Evolutionary conservation across 2,113 vertebrate species (phyloP).

Genomic region (Pelobates fuscus): DNA sequence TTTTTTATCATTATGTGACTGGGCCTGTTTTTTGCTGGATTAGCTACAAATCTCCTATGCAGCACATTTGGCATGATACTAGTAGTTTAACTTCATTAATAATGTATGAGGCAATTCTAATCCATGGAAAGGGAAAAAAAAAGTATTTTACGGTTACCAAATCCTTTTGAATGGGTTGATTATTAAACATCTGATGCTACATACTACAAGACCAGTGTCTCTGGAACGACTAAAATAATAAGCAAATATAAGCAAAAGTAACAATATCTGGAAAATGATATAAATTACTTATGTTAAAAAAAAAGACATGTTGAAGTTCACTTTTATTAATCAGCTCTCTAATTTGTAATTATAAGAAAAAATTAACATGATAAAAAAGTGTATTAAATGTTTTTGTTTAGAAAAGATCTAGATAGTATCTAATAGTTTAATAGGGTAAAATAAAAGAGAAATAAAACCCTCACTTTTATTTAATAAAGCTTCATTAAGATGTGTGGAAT

Average conservation of each 20-base stretch:
- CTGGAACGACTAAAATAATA: too few relatives aligned
- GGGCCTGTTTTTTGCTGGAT: constrained; percentile 99
- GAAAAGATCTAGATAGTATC: too few relatives aligned
- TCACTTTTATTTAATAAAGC: background rate
- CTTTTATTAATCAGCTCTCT: too few relatives aligned
- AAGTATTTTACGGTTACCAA: constrained; percentile 68
- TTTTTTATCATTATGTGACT: constrained; percentile 98
- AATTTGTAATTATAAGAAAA: too few relatives aligned
- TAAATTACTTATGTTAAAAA: too few relatives aligned
- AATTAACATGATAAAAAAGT: too few relatives aligned
- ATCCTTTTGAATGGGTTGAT: constrained; percentile 73
- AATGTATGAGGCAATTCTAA: constrained; percentile 99
- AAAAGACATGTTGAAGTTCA: too few relatives aligned
- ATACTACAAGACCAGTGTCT: constrained; percentile 49
- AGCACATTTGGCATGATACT: constrained; percentile 98
- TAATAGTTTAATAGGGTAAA: too few relatives aligned
- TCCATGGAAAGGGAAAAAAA: constrained; percentile 82
- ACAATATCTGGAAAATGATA: too few relatives aligned
- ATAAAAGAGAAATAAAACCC: background rate
- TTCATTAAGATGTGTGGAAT: background rate
- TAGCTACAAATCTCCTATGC: constrained; percentile 98
- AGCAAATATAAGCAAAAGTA: too few relatives aligned
- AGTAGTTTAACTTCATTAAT: constrained; percentile 99
- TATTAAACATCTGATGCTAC: constrained; percentile 69
- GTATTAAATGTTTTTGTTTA: too few relatives aligned